Evolutionary conservation across 2,888 invertebrate species (phyloP), one percentile per base, ranked within the genome.

Genomic region (Cheilosia impressa): DNA sequence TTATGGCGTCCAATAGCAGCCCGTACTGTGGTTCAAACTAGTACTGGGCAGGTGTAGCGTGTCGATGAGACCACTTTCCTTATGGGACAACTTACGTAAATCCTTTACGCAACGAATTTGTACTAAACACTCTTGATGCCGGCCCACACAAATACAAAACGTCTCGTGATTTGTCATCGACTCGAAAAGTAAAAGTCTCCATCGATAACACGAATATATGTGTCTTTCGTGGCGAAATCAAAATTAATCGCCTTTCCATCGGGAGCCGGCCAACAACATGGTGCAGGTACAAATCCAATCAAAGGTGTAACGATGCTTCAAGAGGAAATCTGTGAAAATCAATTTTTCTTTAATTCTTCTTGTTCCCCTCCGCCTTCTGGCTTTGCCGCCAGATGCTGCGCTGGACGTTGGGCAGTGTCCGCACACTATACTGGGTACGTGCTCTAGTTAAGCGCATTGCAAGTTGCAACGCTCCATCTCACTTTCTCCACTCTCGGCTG

Each of bases 391-490:
- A 22, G 52, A 10, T 27, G 19, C 17, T 5, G 41, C 4, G 53
- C 17, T 77, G 34, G 43, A 1, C 10, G 38, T 17, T 60, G 24
- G 43, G 62, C 13, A 38, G 77, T 69, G 45, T 77, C 77, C 62
- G 69, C 77, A 62, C 68, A 77, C 47, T 62, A 1, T 22, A 69
- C 77, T 77, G 77, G 27, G 69, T 77, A 77, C 77, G 77, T 62
- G 77, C 45, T 77, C 77, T 43, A 77, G 68, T 77, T 77, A 45
- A 55, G 55, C 45, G 31, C 31, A 66, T 22, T 58, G 38, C 41
- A 69, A 68, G 6, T 27, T 60, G 43, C 43, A 55, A 52, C 24
- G 31, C 50, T 43, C 13, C 41, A 60, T 50, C 34, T 68, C 58
- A 77, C 77, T 77, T 77, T 77, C 77, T 69, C 69, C 77, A 55